Base-by-base conservation (phyloP, 2,113 vertebrate genomes). In the Hepsetus odoe region DNA sequence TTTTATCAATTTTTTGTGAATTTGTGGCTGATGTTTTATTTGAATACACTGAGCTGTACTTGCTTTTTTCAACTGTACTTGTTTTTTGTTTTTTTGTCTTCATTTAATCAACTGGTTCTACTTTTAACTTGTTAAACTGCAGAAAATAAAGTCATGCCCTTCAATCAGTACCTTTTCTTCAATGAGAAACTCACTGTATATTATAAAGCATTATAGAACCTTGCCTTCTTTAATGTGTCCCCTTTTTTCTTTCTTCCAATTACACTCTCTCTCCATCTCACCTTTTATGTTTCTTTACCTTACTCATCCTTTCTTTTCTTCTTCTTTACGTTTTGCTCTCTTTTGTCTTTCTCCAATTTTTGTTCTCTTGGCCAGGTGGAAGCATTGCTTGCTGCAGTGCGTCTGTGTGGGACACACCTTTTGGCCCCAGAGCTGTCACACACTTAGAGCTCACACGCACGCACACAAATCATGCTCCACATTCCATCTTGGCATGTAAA, bases 301-400 rank as follows among this genome's bases (percentile, higher is more conserved):
- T 9, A 14, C 14, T 33, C 26, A 11, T 14, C 38, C 14, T 38
- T 11, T 40, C 8, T 33, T 3, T 14, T 18, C 13, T 7, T 10
- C 26, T 20, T 4, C 9, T 18, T 10, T 24, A 11, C 5, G 20
- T 26, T 9, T n/a, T 3, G 13, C 22, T 18, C 8, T 13, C 22
- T 51, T 24, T 32, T 3, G n/a, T 26, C 11, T 33, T 16, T 22
- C 42, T 51, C 66, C 35, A 12, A n/a, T n/a, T n/a, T n/a, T n/a
- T n/a, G n/a, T n/a, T n/a, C n/a, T 16, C 28, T 20, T 12, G 10
- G 53, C 30, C 71, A 58, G 74, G 59, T 66, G 61, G 61, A 55
- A 66, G 44, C 10, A 24, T 22, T 24, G 26, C 42, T 5, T 65
- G 35, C 77, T 80, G 71, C 78, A 74, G 40, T 75, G 40, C 64